Conservation (phyloP, 2,113 vertebrate genomes). For the Gavialis gangeticus region DNA sequence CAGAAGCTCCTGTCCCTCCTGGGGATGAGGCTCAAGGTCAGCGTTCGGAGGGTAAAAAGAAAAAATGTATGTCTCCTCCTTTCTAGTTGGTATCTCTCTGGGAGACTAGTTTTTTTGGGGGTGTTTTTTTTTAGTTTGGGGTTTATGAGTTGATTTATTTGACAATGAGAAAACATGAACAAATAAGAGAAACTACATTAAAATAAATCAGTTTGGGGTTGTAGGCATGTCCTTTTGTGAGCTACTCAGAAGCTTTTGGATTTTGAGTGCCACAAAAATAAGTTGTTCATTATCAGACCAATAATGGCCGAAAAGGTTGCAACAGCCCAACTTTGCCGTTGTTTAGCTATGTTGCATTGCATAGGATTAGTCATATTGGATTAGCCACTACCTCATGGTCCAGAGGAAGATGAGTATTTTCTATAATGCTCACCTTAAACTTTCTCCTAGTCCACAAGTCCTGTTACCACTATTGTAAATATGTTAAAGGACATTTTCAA, state of each 20-base stretch:
- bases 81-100: not conserved
- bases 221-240: not conserved
- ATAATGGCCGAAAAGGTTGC: not conserved
- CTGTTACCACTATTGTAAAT: not conserved
- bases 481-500: not conserved
- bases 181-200: too few relatives aligned
- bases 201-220: too few relatives aligned
- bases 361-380: conserved; percentile 25
- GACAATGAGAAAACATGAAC: not conserved
- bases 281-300: not conserved
- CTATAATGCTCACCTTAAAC: not conserved
- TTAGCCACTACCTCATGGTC: not conserved
- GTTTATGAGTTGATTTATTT: not conserved
- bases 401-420: not conserved
- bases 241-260: not conserved
- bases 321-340: not conserved
- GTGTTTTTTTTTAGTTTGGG: not conserved
- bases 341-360: not conserved
- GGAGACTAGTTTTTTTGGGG: not conserved
- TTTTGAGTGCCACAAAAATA: not conserved
- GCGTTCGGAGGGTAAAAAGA: not conserved
- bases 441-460: not conserved
- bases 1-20: not conserved
- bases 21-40: conserved; percentile 6
- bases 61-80: not conserved